Percentiles rank a stretch among this genome's conserved stretches.
These are phyloP conservation scores for Phrynosoma platyrhinos DNA, from an alignment of 2,113 vertebrate species.

Conservation along the genomic window DNA sequence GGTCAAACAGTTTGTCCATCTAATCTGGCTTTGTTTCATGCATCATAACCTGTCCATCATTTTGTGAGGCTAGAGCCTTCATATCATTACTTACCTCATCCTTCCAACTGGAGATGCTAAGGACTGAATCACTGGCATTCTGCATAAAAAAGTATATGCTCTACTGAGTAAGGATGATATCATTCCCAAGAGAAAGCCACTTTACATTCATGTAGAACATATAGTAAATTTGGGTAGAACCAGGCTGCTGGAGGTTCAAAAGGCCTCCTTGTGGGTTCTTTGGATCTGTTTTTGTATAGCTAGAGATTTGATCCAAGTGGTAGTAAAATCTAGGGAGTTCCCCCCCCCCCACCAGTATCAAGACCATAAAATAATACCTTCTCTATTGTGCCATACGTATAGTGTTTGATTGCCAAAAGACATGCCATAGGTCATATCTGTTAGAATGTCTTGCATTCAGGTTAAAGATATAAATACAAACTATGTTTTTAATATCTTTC, in stretches of 20 bases:
- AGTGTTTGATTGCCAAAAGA: background rate
- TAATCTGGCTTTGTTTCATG: background rate
- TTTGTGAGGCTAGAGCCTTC: background rate
- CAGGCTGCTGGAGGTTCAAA: background rate
- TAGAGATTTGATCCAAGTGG: background rate
- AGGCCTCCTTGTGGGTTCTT: background rate
- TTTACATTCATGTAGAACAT: too few species aligned
- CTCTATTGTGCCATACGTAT: background rate
- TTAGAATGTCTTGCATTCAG: background rate
- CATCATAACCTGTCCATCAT: background rate
- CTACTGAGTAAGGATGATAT: background rate
- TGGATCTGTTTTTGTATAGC: background rate
- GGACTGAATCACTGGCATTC: background rate
- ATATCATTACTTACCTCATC: background rate
- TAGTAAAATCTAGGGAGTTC: background rate
- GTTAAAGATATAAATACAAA: background rate
- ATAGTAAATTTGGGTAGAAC: background rate
- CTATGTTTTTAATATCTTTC: background rate
- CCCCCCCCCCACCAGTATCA: background rate
- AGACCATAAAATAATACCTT: background rate
- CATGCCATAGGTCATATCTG: background rate
- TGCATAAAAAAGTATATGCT: background rate
- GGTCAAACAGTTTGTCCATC: background rate
- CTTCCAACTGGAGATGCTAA: background rate
- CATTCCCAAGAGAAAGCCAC: background rate